Evolutionary conservation across 2,888 invertebrate genomes (phyloP), one percentile per base, ranked within the genome.

Genomic region (Thumatha senex): DNA sequence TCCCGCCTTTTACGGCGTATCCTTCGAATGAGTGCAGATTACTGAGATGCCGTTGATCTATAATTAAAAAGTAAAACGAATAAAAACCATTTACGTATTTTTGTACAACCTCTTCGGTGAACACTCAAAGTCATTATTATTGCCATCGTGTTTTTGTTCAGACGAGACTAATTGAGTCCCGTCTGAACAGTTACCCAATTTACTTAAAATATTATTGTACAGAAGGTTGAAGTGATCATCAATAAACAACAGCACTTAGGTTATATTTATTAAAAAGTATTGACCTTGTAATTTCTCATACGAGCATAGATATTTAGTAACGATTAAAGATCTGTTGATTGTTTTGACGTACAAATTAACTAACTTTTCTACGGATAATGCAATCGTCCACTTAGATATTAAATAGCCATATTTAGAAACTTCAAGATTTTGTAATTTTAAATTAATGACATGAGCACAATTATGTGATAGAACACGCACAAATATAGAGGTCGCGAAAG

Each of bases 121-220:
- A 31, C 33, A 45, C 14, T 39, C 18, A 24, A 24, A 24, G 41
- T 36, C 35, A 40, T 33, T 40, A 24, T 35, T 13, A 45, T 35
- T 18, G n/a, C 12, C 30, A 39, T 40, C 15, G 42, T 29, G 38
- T 7, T 33, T 39, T 31, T n/a, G n/a, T n/a, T n/a, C n/a, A n/a
- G n/a, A n/a, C n/a, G n/a, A n/a, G n/a, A 33, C n/a, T 31, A 13
- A 33, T 18, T 43, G 43, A 38, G 31, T n/a, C 36, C 12, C 31
- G 31, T 31, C 18, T 40, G 15, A 42, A 18, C 36, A 13, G 18
- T 48, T 48, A 15, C 41, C 10, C 41, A 41, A 48, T 48, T 42
- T 38, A 18, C 10, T 47, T 40, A 34, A 34, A 41, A 48, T 29
- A 48, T 31, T 42, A 48, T 48, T 40, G 40, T 48, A 41, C 5